Base-by-base conservation (phyloP, 2,113 vertebrate species). In the Phalacrocorax carbo region DNA sequence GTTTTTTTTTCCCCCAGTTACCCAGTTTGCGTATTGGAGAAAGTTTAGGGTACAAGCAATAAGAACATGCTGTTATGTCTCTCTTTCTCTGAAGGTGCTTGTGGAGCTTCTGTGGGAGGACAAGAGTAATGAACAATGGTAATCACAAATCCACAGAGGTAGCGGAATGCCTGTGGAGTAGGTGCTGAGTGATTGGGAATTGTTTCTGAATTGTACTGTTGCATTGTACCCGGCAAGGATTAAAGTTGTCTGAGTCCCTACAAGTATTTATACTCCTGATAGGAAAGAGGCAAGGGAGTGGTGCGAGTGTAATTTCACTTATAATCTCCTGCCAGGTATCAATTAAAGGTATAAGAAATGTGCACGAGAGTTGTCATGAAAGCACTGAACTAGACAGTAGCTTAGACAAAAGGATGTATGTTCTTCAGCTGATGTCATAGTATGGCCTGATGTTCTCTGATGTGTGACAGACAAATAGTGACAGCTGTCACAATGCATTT, bases 401-500 rank as follows among this genome's bases (percentile, higher is more conserved):
- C 71, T 94, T 46, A 70, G 79, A 86, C 68, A 83, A 88, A 75
- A 94, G 36, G 32, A 36, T 90, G 15, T 40, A 8, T 40, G n/a
- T 85, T 92, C 83, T 71, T 90, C 77, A 75, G 54, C 36, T 73
- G 70, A 52, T 85, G 73, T 51, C 51, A 15, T 20, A 36, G 27
- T 26, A n/a, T 52, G 70, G 61, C 34, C n/a, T 75, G 58, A 80
- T 13, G 9, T 70, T 68, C 82, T 86, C n/a, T 94, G 89, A 62
- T 88, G 87, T 13, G 0, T 93, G 84, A 42, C 71, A 90, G 77
- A 95, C 69, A 86, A 57, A 64, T 25, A 88, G 66, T 94, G 93
- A 83, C 95, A 97, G 86, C 93, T 97, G 95, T 97, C 94, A 90
- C 44, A 85, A 80, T 64, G 57, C 49, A 80, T 96, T 95, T 92